Evolutionary conservation across 1,140 invertebrate genomes (phyloP), one percentile per base, ranked within the genome.

Genomic region (Stegodyphus mimosarum): DNA sequence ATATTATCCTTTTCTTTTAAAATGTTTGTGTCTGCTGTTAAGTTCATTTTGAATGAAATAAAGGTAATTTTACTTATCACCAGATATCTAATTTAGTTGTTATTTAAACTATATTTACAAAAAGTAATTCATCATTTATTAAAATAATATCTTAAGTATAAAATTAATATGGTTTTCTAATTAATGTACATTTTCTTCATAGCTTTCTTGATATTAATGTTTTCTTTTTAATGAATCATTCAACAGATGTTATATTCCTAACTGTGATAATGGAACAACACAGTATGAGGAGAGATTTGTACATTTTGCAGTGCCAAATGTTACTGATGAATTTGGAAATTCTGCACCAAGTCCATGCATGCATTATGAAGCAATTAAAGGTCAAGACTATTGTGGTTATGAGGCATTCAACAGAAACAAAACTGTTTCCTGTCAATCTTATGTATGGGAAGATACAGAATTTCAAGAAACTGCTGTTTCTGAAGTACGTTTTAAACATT

Each of bases 381-480:
- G 67, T 11, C 13, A 49, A n/a, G 13, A 86, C n/a, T 75, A 78
- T 81, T 77, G 72, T 80, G 76, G 48, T 6, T 33, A 33, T 0
- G 7, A 49, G 74, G 69, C 69, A 11, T 77, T 72, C 60, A 76
- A 86, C 78, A 51, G 18, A 17, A 83, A 80, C 69, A 52, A 52
- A 51, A 76, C 79, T 48, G 66, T 77, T n/a, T 9, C 9, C 11
- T 87, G 87, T 51, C 6, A 71, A 7, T 52, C 66, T 9, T 83
- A 33, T 75, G 80, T 77, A 17, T 87, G 67, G 63, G 78, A 83
- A 53, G 13, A 73, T 50, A 63, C 74, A 51, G 87, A 83, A 11
- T 87, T 55, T 84, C 64, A 83, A 70, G 55, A 51, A 11, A 86
- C 79, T 66, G 87, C 60, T 49, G 48, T 83, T 1, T 84, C 86